Base-by-base conservation (phyloP, 1,140 invertebrate species). In the Zaprionus gabonicus region DNA sequence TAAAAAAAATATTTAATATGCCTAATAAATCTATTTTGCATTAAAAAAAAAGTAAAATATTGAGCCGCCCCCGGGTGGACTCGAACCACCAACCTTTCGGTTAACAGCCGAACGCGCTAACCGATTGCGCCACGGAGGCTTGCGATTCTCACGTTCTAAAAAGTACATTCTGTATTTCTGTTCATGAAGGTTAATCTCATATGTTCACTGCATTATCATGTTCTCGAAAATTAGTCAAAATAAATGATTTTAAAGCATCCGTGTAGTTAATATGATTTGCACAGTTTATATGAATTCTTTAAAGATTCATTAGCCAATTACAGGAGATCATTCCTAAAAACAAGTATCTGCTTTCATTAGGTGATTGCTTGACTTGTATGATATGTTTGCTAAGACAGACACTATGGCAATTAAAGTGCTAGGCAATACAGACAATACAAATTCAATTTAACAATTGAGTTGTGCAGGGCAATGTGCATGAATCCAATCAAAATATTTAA, bases 61-160 rank as follows among this genome's bases (percentile, higher is more conserved):
- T 7, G 41, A 9, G 4, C 3, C 94, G 93, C 94, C 94, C 94
- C 94, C 94, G 94, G 96, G 96, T 96, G 96, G 96, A 95, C 95
- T 96, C 95, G 96, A 96, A 96, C 96, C 96, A 96, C 96, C 96
- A 96, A 96, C 96, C 96, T 96, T 96, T 95, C 95, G 95, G 95
- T 95, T 95, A 95, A 95, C 95, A 95, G 95, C 95, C 95, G 95
- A 95, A 95, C 96, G 96, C 96, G 95, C 96, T 96, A 96, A 94
- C 95, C 95, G 82, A 96, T 96, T 96, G 95, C 95, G 96, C 95
- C 95, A 96, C 95, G 95, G 95, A 96, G 95, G 95, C 95, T 12
- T 36, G n/a, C 36, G 46, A 4, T 1, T 5, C 4, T 1, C 7
- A 0, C 3, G 0, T 9, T 58, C 4, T 20, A 23, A 20, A 49